Conservation (phyloP, 2,113 vertebrate species). For the Eurypyga helias region DNA sequence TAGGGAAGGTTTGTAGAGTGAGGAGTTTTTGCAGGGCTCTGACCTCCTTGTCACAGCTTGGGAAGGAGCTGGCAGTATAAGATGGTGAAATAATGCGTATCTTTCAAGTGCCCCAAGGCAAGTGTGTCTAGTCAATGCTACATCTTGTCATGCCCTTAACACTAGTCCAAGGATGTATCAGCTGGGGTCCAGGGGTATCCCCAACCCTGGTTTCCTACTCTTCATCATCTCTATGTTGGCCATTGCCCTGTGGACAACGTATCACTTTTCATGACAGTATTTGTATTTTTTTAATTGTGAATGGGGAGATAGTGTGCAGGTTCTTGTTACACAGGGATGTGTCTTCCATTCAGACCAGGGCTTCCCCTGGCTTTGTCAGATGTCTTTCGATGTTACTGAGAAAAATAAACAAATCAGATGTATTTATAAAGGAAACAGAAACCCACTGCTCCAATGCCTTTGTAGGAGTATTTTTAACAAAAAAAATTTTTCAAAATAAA, state of each 20-base stretch:
- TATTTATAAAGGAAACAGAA: conserved; percentile 68
- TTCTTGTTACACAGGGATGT: conserved; percentile 52
- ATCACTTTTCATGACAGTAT: conserved; percentile 44
- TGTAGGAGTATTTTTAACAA: conserved; percentile 83
- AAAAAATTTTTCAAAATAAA: conserved; percentile 79
- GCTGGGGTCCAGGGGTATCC: not conserved
- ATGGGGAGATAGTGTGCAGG: conserved; percentile 31
- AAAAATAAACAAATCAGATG: conserved; percentile 68
- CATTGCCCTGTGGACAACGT: not conserved
- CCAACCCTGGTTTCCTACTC: not conserved
- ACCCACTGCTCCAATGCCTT: conserved; percentile 76
- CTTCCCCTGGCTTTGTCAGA: conserved; percentile 38
- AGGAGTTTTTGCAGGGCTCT: not conserved
- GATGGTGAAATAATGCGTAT: not conserved
- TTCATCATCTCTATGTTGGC: not conserved
- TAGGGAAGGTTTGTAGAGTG: not conserved
- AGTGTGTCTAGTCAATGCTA: not conserved
- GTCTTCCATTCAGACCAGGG: conserved; percentile 61
- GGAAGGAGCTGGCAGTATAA: not conserved
- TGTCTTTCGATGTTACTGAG: conserved; percentile 60
- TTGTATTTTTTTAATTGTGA: conserved; percentile 56
- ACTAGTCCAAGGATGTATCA: not conserved
- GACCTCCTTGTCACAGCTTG: rapidly evolving
- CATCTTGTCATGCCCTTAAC: not conserved
- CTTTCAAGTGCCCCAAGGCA: not conserved